Percentiles rank a stretch among this genome's conserved stretches.
phyloP scores from a whole-genome alignment of 2,113 vertebrate species.

The Natator depressus region DNA sequence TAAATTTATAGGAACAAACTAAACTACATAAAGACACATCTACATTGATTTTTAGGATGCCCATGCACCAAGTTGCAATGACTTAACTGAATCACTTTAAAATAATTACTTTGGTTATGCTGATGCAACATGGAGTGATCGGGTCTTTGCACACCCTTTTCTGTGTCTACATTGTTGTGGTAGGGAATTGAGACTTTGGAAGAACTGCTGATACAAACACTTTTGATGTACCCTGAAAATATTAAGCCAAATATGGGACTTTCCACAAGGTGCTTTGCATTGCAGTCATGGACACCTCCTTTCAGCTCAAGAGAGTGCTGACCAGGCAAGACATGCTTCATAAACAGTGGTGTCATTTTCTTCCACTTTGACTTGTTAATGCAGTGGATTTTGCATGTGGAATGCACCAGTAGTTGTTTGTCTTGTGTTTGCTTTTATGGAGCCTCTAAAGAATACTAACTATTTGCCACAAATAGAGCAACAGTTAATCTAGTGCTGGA shows the following conservation, averaged over 20 bases:
- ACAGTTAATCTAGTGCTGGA: background rate
- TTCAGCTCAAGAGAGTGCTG: background rate
- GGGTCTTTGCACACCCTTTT: background rate
- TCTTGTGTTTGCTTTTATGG: background rate
- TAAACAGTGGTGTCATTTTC: background rate
- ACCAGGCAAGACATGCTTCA: rapidly evolving
- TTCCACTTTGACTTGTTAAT: background rate
- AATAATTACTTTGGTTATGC: background rate
- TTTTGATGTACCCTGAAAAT: background rate
- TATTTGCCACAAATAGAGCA: background rate
- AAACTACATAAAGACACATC: background rate
- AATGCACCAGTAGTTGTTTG: background rate
- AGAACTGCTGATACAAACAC: background rate
- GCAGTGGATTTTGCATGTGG: background rate
- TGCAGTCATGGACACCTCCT: background rate
- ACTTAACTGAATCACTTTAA: background rate
- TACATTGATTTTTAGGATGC: background rate
- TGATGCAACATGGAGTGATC: background rate
- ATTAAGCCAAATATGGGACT: background rate
- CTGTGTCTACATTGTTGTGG: background rate
- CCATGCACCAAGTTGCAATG: background rate
- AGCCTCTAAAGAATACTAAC: background rate
- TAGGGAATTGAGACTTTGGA: background rate
- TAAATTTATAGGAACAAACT: background rate
- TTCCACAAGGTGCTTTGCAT: background rate